Conservation (phyloP, 2,888 invertebrate genomes). For the Thecophora atra region DNA sequence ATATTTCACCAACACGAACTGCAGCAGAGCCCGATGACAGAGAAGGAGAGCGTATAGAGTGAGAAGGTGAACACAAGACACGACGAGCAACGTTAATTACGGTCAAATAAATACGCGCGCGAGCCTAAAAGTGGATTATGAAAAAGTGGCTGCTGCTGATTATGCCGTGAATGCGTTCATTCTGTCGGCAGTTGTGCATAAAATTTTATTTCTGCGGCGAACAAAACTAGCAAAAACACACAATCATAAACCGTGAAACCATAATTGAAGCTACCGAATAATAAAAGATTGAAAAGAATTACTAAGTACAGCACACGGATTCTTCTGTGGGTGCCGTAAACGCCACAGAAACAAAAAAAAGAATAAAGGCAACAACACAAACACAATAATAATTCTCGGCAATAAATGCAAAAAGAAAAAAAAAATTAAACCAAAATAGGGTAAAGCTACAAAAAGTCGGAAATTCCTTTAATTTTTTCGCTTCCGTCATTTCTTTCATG, state of each 20-base stretch:
- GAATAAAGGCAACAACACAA: neutral
- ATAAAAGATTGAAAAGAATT: conserved; percentile 24
- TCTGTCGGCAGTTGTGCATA: neutral
- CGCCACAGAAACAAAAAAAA: neutral
- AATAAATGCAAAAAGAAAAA: conserved; percentile 33
- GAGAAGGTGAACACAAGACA: too few species aligned
- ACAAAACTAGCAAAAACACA: neutral
- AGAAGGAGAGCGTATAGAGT: too few species aligned
- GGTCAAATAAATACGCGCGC: conserved; percentile 29
- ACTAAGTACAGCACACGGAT: conserved; percentile 2
- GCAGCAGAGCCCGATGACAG: too few species aligned
- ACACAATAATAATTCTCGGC: conserved; percentile 41
- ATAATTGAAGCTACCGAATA: conserved; percentile 16
- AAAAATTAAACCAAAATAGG: conserved; percentile 10
- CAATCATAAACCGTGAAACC: conserved; percentile 12
- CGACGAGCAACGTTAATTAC: conserved; percentile 20
- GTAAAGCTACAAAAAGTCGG: conserved; percentile 16
- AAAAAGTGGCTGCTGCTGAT: conserved; percentile 13
- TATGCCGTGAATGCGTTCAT: too few species aligned
- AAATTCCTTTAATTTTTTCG: conserved; percentile 34
- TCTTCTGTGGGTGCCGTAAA: neutral
- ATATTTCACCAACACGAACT: too few species aligned
- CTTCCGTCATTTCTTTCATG: conserved; percentile 4
- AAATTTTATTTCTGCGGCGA: neutral
- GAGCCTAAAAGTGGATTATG: conserved; percentile 2